These are phyloP conservation scores for Pelochelys cantorii DNA, from an alignment of 2,797 vertebrate species.

Conservation along the genomic window DNA sequence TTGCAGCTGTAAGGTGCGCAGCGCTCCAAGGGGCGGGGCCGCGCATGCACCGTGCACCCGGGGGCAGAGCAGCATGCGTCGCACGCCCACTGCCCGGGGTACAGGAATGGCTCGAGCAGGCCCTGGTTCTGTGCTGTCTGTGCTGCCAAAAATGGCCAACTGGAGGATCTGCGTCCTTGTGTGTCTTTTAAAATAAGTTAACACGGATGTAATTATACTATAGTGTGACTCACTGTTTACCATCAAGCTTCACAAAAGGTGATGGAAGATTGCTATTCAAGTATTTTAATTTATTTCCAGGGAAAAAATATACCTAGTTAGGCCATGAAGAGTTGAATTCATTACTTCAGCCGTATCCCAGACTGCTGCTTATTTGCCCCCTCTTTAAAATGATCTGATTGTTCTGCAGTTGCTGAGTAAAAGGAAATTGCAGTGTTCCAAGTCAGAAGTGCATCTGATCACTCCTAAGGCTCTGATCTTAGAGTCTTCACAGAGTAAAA, in stretches of 20 bases:
- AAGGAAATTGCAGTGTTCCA: constrained; percentile 4
- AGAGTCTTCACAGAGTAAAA: background rate
- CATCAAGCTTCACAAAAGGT: constrained; percentile 37
- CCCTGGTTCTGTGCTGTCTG: background rate
- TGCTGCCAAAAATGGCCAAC: background rate
- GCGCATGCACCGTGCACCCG: too few species aligned
- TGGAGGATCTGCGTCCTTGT: background rate
- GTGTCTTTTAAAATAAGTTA: constrained; percentile 20
- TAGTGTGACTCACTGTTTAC: background rate
- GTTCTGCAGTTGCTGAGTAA: constrained; percentile 20
- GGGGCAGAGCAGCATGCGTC: too few species aligned
- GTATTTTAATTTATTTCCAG: constrained; percentile 33
- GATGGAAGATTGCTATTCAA: constrained; percentile 31
- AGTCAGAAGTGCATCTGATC: constrained; percentile 20
- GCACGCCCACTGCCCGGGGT: too few species aligned
- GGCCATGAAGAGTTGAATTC: constrained; percentile 41
- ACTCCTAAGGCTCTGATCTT: background rate
- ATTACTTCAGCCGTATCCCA: background rate
- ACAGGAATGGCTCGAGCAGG: too few species aligned
- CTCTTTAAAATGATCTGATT: constrained; percentile 31
- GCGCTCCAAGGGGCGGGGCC: too few species aligned
- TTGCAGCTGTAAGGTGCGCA: too few species aligned
- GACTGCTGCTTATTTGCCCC: constrained; percentile 46
- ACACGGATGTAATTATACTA: background rate
- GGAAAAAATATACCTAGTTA: constrained; percentile 14